Conservation (phyloP, 2,113 vertebrate genomes). For the Cercocebus atys region DNA sequence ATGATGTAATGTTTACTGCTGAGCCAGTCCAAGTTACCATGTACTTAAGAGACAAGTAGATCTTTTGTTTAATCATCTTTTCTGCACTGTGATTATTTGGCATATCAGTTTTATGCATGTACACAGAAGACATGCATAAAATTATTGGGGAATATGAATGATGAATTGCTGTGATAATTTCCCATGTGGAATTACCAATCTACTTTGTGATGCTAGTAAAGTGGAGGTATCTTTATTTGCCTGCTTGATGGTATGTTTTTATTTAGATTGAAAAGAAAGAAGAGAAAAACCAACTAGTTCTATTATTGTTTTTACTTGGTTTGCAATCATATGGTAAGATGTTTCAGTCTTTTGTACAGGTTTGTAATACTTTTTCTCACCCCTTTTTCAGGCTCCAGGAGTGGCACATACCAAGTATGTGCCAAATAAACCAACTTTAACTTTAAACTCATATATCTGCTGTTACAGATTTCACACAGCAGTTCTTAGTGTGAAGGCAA, state of each 20-base stretch:
- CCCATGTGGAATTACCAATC: background rate
- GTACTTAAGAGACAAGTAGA: conserved; percentile 14
- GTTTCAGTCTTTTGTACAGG: background rate
- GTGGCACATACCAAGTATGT: background rate
- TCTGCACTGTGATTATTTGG: background rate
- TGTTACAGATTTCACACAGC: background rate
- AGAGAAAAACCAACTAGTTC: background rate
- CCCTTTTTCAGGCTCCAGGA: background rate
- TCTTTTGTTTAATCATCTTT: conserved; percentile 42
- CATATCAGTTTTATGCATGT: background rate
- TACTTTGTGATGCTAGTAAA: background rate
- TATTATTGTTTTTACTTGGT: background rate
- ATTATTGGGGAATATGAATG: background rate
- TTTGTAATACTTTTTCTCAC: background rate
- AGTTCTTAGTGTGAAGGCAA: background rate
- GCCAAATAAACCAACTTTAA: background rate
- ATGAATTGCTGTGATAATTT: background rate
- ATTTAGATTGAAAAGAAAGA: conserved; percentile 1
- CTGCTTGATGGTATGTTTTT: background rate
- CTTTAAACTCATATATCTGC: background rate
- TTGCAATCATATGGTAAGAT: background rate
- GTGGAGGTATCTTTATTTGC: background rate
- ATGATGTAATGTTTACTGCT: background rate
- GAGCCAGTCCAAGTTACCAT: background rate
- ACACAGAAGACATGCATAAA: background rate